Evolutionary conservation across 92 coral and sea anemone species (phyloP).

Genomic region (Plumapathes pennacea): DNA sequence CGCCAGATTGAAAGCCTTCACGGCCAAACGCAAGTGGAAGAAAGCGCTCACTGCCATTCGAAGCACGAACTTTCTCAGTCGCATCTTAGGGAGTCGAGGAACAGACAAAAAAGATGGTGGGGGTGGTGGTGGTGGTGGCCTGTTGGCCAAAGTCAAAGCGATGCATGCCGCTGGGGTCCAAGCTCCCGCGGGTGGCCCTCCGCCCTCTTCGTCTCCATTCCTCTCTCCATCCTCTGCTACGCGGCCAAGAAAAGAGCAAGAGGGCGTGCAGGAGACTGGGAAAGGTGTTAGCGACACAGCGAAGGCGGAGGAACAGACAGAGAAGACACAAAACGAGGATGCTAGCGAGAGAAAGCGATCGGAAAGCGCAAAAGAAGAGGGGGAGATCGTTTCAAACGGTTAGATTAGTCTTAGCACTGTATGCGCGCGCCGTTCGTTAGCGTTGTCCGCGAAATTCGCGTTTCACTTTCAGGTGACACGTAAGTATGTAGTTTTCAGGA

Average conservation of each 20-base stretch:
- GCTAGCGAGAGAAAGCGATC: neutral
- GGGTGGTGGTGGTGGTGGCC: conserved; percentile 65
- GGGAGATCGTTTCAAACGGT: neutral
- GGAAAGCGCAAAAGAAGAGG: neutral
- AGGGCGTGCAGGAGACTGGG: conserved; percentile 5
- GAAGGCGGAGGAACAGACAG: conserved; percentile 13
- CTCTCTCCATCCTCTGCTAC: conserved; percentile 84
- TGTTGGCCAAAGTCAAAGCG: conserved; percentile 90
- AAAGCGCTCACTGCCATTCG: conserved; percentile 97
- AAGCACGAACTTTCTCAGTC: conserved; percentile 94
- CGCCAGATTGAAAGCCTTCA: conserved; percentile 94
- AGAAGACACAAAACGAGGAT: conserved; percentile 10
- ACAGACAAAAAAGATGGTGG: conserved; percentile 51
- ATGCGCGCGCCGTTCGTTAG: too few relatives aligned
- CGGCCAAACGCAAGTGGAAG: conserved; percentile 96
- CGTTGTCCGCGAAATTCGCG: too few relatives aligned
- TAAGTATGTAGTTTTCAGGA: conserved; percentile 29
- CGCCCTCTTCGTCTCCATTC: conserved; percentile 76
- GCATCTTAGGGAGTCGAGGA: conserved; percentile 83
- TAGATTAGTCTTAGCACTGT: too few relatives aligned
- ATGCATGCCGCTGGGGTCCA: conserved; percentile 97
- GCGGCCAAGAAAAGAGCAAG: conserved; percentile 9
- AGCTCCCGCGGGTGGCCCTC: conserved; percentile 63
- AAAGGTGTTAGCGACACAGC: conserved; percentile 4
- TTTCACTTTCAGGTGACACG: conserved; percentile 22